phyloP scores from a whole-genome alignment of 2,888 invertebrate genomes.

The Charanyca ferruginea region DNA sequence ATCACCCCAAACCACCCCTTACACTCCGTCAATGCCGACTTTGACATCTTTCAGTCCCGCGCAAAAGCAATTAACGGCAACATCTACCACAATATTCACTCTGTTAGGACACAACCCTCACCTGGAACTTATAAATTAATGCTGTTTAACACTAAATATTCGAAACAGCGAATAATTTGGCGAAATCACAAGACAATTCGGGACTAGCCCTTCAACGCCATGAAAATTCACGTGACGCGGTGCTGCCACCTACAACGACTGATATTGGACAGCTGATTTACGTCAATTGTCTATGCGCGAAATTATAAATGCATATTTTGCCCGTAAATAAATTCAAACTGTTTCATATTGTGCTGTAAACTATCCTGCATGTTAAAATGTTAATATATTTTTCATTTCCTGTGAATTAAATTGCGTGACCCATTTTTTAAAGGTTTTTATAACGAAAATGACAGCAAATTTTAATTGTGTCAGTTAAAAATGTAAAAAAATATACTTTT shows the following conservation, averaged over 20 bases:
- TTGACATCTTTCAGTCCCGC: conserved; percentile 87
- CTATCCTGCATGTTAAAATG: background rate
- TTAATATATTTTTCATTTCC: background rate
- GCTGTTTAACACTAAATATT: conserved; percentile 88
- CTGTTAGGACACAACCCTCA: conserved; percentile 77
- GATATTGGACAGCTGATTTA: conserved; percentile 90
- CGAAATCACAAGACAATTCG: conserved; percentile 91
- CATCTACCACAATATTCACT: conserved; percentile 61
- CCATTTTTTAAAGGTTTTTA: background rate
- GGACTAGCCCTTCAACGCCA: conserved; percentile 91
- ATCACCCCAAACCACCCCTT: conserved; percentile 86
- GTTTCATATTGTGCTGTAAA: background rate
- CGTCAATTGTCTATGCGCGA: conserved; percentile 89
- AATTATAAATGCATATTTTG: conserved; percentile 16
- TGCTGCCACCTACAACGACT: conserved; percentile 91
- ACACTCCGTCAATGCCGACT: conserved; percentile 79
- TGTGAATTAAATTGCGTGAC: background rate
- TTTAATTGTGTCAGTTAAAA: conserved; percentile 15
- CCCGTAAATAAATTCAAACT: conserved; percentile 11
- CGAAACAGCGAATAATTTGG: conserved; percentile 89
- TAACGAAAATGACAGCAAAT: conserved; percentile 3
- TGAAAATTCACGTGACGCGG: conserved; percentile 93
- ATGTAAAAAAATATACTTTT: conserved; percentile 15
- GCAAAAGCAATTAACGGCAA: conserved; percentile 75
- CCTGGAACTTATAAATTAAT: conserved; percentile 86